Evolutionary conservation across 2,113 vertebrate species (phyloP).

Genomic region (Thryonomys swinderianus): DNA sequence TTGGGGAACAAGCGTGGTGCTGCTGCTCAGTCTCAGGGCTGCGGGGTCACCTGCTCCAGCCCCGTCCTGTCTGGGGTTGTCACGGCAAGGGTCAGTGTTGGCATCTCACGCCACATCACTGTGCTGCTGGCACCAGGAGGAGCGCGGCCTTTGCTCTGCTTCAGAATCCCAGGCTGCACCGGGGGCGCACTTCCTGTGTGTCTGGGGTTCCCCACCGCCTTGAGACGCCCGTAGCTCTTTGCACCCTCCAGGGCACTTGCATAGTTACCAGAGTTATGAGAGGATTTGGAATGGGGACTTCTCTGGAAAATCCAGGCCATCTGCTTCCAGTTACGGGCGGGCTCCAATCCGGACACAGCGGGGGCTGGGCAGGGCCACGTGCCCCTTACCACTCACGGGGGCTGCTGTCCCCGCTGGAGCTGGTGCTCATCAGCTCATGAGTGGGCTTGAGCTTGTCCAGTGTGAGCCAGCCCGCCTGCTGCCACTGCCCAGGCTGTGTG

Average conservation of each 20-base stretch:
- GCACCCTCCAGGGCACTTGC: neutral
- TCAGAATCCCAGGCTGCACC: neutral
- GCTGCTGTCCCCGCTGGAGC: neutral
- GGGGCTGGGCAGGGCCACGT: neutral
- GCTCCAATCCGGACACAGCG: neutral
- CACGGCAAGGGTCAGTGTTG: rapidly evolving
- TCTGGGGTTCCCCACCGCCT: neutral
- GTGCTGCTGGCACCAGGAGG: rapidly evolving
- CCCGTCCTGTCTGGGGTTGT: neutral
- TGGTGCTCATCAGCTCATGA: neutral
- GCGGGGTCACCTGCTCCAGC: neutral
- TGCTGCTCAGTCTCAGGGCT: too few species aligned
- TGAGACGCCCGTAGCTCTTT: neutral
- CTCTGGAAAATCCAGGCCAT: neutral
- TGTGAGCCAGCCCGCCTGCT: neutral
- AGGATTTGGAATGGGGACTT: neutral
- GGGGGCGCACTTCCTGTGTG: neutral
- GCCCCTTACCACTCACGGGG: rapidly evolving
- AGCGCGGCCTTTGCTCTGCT: neutral
- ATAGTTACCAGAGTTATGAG: neutral
- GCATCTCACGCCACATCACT: rapidly evolving
- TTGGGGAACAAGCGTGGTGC: too few species aligned
- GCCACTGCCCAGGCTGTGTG: neutral
- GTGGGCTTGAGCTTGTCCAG: neutral
- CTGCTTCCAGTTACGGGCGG: neutral